Conservation (phyloP, 2,113 vertebrate genomes). For the Elaphurus davidianus region DNA sequence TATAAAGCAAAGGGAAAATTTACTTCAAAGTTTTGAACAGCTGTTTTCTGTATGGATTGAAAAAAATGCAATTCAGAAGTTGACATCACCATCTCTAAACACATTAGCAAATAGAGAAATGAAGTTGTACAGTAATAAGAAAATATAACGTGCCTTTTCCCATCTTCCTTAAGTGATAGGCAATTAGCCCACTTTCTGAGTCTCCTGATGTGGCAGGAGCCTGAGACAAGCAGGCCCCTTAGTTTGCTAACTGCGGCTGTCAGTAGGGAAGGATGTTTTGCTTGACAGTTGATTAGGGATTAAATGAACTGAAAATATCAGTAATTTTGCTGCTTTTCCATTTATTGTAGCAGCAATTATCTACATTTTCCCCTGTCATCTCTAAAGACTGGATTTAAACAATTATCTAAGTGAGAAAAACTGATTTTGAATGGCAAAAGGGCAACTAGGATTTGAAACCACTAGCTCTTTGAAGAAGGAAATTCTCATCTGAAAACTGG, state of each 20-base stretch:
- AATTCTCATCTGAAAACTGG: not conserved
- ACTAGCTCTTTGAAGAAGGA: conserved; percentile 34
- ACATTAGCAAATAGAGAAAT: conserved; percentile 58
- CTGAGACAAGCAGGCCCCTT: conserved; percentile 45
- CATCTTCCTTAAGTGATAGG: conserved; percentile 72
- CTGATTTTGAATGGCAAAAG: conserved; percentile 69
- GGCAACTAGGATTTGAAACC: conserved; percentile 31
- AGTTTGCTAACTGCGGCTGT: conserved; percentile 71
- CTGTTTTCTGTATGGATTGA: conserved; percentile 1
- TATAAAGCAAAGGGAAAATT: conserved; percentile 6
- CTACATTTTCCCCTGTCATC: conserved; percentile 62
- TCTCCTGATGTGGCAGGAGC: conserved; percentile 63
- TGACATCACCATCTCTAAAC: conserved; percentile 53
- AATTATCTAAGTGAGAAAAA: conserved; percentile 63
- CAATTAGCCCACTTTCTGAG: conserved; percentile 73
- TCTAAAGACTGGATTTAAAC: conserved; percentile 71
- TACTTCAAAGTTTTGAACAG: not conserved
- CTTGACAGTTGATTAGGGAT: conserved; percentile 81
- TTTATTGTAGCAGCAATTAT: conserved; percentile 76
- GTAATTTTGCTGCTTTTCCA: conserved; percentile 74
- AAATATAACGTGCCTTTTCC: conserved; percentile 52
- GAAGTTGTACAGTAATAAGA: conserved; percentile 68
- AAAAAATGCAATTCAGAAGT: conserved; percentile 52
- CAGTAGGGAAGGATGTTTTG: conserved; percentile 78
- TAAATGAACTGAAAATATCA: conserved; percentile 82